Conservation (phyloP, 2,888 invertebrate species). For the Didymodactylos carnosus region DNA sequence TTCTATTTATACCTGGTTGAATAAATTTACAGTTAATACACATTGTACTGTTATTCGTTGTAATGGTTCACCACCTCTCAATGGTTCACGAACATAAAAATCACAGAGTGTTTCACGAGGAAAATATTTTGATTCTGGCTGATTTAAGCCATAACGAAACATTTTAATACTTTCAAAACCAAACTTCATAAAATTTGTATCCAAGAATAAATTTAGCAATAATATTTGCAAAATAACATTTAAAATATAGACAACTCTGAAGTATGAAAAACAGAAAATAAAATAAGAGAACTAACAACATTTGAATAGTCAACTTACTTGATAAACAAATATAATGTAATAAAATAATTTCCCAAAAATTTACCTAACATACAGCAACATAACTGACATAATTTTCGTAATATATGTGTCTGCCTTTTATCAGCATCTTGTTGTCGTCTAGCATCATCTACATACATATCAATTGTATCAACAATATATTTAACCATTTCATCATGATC, state of each 20-base stretch:
- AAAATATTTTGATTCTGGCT: not conserved
- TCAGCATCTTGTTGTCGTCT: not conserved
- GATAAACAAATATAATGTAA: not conserved
- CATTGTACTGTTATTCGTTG: not conserved
- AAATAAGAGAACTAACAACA: not conserved
- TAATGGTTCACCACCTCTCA: not conserved
- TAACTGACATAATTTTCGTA: not conserved
- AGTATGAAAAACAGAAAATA: not conserved
- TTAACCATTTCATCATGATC: not conserved
- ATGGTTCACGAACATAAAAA: not conserved
- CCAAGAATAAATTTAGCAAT: not conserved
- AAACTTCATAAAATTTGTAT: not conserved
- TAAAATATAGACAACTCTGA: not conserved
- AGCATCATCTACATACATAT: slow-evolving; percentile 1
- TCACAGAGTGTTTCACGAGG: not conserved
- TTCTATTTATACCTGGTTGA: not conserved
- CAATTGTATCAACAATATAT: not conserved
- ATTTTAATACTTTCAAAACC: not conserved
- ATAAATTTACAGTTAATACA: not conserved
- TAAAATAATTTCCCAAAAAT: not conserved
- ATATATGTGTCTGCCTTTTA: not conserved
- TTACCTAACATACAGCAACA: not conserved
- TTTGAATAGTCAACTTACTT: not conserved
- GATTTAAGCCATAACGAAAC: not conserved
- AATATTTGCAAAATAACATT: not conserved